Evolutionary conservation across 1,140 invertebrate genomes (phyloP).

Genomic region (Drosophila kohkoa): DNA sequence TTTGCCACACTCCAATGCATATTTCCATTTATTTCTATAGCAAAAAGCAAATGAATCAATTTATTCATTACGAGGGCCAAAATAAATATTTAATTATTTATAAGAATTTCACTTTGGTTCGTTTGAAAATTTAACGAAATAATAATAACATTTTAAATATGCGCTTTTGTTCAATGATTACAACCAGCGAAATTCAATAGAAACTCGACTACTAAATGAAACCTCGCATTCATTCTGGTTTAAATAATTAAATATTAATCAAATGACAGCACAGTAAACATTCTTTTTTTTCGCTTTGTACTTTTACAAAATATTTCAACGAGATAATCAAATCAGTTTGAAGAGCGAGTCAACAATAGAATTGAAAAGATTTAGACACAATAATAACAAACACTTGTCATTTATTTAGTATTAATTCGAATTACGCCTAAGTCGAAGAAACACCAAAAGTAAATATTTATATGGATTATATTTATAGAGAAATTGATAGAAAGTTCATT

Average conservation of each 20-base stretch:
- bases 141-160: slow-evolving; percentile 27
- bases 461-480: slow-evolving; percentile 55
- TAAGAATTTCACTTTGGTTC: not conserved
- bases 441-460: slow-evolving; percentile 64
- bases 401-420: slow-evolving; percentile 62
- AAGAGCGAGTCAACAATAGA: slow-evolving; percentile 37
- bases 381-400: slow-evolving; percentile 14
- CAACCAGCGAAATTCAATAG: not conserved
- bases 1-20: not conserved
- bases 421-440: slow-evolving; percentile 64
- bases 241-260: slow-evolving; percentile 45
- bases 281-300: not conserved
- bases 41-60: slow-evolving; percentile 10
- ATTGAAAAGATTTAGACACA: not conserved
- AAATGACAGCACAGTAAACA: slow-evolving; percentile 28
- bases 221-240: not conserved
- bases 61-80: slow-evolving; percentile 26
- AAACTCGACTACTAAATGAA: not conserved
- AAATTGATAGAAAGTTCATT: slow-evolving; percentile 62
- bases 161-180: not conserved
- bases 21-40: slow-evolving; percentile 8
- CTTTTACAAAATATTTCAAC: slow-evolving; percentile 36
- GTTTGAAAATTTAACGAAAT: slow-evolving; percentile 28
- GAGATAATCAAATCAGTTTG: slow-evolving; percentile 62
- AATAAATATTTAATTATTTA: slow-evolving; percentile 42